Evolutionary conservation across 1,140 invertebrate species (phyloP).

Genomic region (Monomorium pharaonis): DNA sequence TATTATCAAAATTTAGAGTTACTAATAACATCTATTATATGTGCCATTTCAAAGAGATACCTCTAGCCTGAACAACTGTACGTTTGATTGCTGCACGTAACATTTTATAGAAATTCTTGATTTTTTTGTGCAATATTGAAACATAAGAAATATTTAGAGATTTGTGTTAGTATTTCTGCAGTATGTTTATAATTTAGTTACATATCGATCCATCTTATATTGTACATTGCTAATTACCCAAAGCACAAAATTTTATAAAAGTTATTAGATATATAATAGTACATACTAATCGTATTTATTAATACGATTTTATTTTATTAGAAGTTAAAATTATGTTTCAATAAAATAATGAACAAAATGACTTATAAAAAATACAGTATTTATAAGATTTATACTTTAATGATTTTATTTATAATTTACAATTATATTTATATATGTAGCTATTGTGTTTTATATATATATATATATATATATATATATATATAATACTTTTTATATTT

Average conservation of each 20-base stretch:
- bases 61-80: constrained; percentile 25
- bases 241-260: constrained; percentile 47
- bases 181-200: constrained; percentile 46
- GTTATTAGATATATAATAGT: constrained; percentile 40
- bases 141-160: background rate
- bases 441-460: background rate
- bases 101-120: constrained; percentile 12
- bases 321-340: constrained; percentile 7
- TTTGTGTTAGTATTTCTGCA: background rate
- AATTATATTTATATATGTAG: constrained; percentile 34
- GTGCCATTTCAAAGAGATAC: constrained; percentile 64
- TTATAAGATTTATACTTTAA: constrained; percentile 24
- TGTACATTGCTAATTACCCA: constrained; percentile 49
- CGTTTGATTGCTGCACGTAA: background rate
- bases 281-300: constrained; percentile 4
- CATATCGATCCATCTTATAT: background rate
- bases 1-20: constrained; percentile 64
- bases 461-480: background rate
- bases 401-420: background rate
- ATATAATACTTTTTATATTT: background rate
- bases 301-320: constrained; percentile 20
- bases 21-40: constrained; percentile 64
- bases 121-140: constrained; percentile 37
- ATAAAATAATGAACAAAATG: background rate
- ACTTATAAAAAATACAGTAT: constrained; percentile 24